Evolutionary conservation across 2,888 invertebrate species (phyloP).

Genomic region (Lasius platythorax): DNA sequence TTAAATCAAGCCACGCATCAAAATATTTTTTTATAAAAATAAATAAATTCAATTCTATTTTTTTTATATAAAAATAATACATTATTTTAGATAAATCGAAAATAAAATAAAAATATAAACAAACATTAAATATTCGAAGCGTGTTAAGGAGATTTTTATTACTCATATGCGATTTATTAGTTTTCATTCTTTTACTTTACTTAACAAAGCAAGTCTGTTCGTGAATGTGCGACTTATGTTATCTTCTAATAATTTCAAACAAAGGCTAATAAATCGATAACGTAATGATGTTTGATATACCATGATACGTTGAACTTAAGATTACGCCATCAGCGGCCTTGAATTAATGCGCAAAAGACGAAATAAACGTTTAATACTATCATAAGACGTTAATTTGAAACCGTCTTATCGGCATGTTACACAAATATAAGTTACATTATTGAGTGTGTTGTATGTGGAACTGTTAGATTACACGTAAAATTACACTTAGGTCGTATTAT

Average conservation of each 20-base stretch:
- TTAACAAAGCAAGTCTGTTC: neutral
- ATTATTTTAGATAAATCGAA: neutral
- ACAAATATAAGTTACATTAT: neutral
- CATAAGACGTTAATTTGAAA: constrained; percentile 38
- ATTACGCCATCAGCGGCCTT: neutral
- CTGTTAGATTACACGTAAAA: neutral
- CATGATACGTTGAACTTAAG: neutral
- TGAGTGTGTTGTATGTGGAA: neutral
- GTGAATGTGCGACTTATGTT: neutral
- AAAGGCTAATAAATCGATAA: neutral
- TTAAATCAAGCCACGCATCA: neutral
- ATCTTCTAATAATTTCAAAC: neutral
- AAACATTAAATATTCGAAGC: neutral
- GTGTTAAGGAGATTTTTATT: neutral
- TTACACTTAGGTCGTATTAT: neutral
- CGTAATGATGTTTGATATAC: neutral
- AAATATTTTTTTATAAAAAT: neutral
- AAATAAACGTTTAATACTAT: neutral
- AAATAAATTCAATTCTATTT: neutral
- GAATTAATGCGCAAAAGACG: neutral
- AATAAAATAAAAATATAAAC: neutral
- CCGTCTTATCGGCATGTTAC: constrained; percentile 26
- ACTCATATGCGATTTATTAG: neutral
- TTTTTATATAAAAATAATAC: neutral
- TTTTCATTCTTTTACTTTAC: neutral